Evolutionary conservation across 1,140 invertebrate species (phyloP).

Genomic region (Palaemon carinicauda): DNA sequence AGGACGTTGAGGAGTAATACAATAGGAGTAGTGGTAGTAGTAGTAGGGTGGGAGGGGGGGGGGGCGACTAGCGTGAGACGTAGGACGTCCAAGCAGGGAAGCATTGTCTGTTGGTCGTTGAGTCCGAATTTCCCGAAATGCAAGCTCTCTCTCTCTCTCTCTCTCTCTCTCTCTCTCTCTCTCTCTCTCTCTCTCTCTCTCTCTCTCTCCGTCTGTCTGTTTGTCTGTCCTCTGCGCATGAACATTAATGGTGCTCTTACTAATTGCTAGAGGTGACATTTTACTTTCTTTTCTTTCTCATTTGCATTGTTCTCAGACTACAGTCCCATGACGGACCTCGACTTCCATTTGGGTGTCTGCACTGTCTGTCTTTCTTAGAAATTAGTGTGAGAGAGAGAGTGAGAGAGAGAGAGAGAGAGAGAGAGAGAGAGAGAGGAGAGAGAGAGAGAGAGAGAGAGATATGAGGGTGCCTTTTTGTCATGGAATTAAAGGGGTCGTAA

Average conservation of each 20-base stretch:
- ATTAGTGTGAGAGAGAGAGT: background rate
- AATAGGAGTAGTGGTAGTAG: no score
- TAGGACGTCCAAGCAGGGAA: no score
- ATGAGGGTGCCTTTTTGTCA: no score
- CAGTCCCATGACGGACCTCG: background rate
- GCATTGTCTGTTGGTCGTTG: no score
- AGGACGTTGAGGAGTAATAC: no score
- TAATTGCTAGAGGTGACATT: background rate
- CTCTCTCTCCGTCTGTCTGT: background rate
- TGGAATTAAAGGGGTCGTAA: no score
- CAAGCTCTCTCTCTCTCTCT: background rate
- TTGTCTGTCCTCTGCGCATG: no score
- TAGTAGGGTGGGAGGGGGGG: no score
- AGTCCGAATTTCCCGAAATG: no score
- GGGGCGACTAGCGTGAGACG: no score
- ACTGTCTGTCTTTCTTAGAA: background rate
- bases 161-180: slow-evolving; percentile 12
- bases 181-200: slow-evolving; percentile 2
- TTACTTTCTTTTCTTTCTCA: background rate
- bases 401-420: background rate
- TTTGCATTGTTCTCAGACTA: background rate
- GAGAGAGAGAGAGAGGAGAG: background rate
- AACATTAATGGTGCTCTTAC: no score
- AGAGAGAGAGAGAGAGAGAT: slow-evolving; percentile 15
- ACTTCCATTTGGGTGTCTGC: no score